These are phyloP conservation scores for Cataglyphis albicans DNA, from an alignment of 2,888 invertebrate species.

Conservation along the genomic window DNA sequence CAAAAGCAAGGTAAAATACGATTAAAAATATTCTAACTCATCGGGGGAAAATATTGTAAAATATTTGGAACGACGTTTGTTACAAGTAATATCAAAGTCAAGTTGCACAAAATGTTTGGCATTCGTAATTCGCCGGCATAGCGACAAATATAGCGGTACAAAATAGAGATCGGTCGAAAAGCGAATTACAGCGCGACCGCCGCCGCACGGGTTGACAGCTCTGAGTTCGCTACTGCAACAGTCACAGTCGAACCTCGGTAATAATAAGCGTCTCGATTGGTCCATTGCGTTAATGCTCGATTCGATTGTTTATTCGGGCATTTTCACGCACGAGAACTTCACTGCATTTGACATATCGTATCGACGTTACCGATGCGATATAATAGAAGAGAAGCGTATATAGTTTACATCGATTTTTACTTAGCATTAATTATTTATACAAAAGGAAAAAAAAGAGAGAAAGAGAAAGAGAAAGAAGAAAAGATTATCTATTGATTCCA, in stretches of 20 bases:
- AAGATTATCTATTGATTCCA: background rate
- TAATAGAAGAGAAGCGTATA: background rate
- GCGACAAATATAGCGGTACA: background rate
- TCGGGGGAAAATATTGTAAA: conserved; percentile 36
- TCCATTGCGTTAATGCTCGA: conserved; percentile 33
- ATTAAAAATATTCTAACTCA: conserved; percentile 45
- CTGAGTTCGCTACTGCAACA: conserved; percentile 46
- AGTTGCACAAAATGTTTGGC: conserved; percentile 35
- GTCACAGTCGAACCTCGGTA: conserved; percentile 45
- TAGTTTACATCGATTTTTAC: conserved; percentile 2
- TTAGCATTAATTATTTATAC: conserved; percentile 14
- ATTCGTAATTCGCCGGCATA: conserved; percentile 40
- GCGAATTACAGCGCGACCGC: conserved; percentile 43
- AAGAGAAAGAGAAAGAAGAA: background rate
- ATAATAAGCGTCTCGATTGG: conserved; percentile 51
- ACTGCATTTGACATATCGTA: conserved; percentile 35
- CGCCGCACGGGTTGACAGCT: conserved; percentile 39
- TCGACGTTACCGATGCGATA: background rate
- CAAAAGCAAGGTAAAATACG: conserved; percentile 23
- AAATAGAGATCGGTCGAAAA: conserved; percentile 51
- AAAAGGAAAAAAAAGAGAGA: background rate
- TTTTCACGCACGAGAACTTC: conserved; percentile 34
- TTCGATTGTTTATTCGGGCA: conserved; percentile 43
- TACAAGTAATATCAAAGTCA: conserved; percentile 42
- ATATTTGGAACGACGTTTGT: conserved; percentile 23